Evolutionary conservation across 37 sponge, comb jelly and placozoan genomes (phyloP).

Genomic region (Aplysina aerophoba): DNA sequence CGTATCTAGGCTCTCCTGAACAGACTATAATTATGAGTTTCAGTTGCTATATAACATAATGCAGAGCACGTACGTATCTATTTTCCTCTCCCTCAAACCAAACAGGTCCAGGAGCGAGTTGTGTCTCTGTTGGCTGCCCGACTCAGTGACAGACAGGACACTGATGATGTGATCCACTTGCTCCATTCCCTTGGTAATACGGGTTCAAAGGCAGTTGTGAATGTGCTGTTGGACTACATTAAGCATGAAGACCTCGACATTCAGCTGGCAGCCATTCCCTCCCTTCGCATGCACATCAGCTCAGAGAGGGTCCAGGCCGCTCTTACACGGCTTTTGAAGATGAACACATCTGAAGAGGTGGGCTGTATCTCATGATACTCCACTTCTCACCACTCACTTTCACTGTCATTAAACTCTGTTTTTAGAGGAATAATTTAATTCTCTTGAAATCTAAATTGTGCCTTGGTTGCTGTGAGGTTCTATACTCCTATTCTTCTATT

Average conservation of each 20-base stretch:
- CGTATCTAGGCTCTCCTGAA: too few species aligned
- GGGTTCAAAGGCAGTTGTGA: neutral
- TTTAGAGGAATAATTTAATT: too few species aligned
- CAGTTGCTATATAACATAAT: too few species aligned
- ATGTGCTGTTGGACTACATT: neutral
- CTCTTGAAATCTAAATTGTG: too few species aligned
- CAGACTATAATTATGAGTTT: too few species aligned
- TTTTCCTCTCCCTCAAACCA: too few species aligned
- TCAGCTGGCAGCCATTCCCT: conserved; percentile 20
- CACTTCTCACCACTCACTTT: too few species aligned
- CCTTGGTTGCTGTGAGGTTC: too few species aligned
- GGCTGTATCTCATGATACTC: neutral
- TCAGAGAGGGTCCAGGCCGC: neutral
- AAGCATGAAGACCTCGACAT: neutral
- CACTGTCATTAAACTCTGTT: too few species aligned
- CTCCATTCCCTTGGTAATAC: conserved; percentile 42
- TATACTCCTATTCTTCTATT: too few species aligned
- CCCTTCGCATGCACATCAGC: conserved; percentile 1
- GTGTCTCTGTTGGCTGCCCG: neutral
- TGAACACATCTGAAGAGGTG: neutral
- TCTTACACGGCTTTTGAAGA: neutral
- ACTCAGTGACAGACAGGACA: neutral
- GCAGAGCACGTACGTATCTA: too few species aligned
- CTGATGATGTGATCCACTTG: neutral
- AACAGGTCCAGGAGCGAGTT: neutral